Conservation (phyloP, 2,797 vertebrate genomes). For the Ceryle rudis region DNA sequence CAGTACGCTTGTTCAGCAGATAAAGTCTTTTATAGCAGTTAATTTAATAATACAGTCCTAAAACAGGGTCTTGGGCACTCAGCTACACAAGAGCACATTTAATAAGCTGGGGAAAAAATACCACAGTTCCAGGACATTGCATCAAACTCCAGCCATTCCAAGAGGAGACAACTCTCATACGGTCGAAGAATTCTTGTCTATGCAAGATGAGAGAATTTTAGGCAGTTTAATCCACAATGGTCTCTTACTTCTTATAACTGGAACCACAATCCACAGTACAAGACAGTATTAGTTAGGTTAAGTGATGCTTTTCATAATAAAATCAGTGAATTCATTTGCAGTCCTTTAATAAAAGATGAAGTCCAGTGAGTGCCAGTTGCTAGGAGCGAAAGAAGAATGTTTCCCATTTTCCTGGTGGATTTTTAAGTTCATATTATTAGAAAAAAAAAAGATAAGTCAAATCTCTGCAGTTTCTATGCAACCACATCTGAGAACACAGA, state of each 20-base stretch:
- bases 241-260: conserved; percentile 48
- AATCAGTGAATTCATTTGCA: conserved; percentile 37
- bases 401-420: conserved; percentile 33
- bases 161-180: conserved; percentile 12
- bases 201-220: conserved; percentile 41
- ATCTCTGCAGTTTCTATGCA: conserved; percentile 67
- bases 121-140: conserved; percentile 52
- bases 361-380: conserved; percentile 28
- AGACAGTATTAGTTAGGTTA: conserved; percentile 45
- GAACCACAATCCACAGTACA: conserved; percentile 58
- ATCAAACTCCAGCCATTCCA: conserved; percentile 51
- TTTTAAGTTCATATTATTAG: conserved; percentile 11
- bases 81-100: conserved; percentile 67
- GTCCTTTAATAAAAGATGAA: conserved; percentile 47
- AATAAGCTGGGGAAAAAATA: conserved; percentile 44
- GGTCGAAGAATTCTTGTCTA: conserved; percentile 31
- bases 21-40: conserved; percentile 78
- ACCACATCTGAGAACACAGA: conserved; percentile 39
- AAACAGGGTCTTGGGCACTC: conserved; percentile 53
- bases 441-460: conserved; percentile 46
- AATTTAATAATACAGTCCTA: conserved; percentile 75
- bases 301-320: conserved; percentile 46
- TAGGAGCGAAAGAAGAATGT: conserved; percentile 29
- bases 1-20: conserved; percentile 63
- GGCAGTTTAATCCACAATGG: conserved; percentile 50